Percentiles rank a stretch among this genome's conserved stretches.
Evolutionary conservation across 2,113 vertebrate genomes (phyloP).

Genomic region (Thamnaconus septentrionalis): DNA sequence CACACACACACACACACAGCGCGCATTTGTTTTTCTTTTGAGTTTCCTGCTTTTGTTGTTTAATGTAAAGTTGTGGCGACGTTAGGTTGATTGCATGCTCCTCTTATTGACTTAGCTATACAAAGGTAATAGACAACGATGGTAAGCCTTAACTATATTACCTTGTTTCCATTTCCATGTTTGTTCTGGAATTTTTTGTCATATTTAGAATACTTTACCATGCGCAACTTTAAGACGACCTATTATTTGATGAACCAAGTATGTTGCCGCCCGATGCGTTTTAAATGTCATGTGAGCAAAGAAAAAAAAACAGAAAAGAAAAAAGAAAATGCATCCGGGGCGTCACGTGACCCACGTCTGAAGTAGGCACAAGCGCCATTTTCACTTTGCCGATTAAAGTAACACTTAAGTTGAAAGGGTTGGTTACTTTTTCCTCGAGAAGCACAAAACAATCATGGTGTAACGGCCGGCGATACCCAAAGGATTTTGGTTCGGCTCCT

Average conservation of each 20-base stretch:
- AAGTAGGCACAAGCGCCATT: conserved; percentile 54
- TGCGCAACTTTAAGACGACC: conserved; percentile 43
- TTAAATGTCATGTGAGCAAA: conserved; percentile 3
- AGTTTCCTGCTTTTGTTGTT: conserved; percentile 75
- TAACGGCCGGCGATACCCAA: conserved; percentile 38
- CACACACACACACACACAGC: conserved; percentile 32
- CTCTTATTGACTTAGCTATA: conserved; percentile 79
- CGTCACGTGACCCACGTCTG: conserved; percentile 43
- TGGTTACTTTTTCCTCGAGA: conserved; percentile 52
- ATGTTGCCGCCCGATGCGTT: conserved; percentile 58
- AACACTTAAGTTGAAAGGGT: conserved; percentile 70
- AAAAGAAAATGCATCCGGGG: conserved; percentile 28
- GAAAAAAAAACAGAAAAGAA: no score
- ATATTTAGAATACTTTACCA: conserved; percentile 75
- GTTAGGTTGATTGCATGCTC: conserved; percentile 89
- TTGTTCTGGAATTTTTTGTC: conserved; percentile 75
- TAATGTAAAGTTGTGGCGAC: conserved; percentile 78
- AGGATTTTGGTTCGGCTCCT: conserved; percentile 46
- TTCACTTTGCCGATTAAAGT: conserved; percentile 60
- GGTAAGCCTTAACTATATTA: conserved; percentile 88
- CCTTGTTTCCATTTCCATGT: conserved; percentile 81
- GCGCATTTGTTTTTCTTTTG: conserved; percentile 55
- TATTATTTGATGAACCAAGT: conserved; percentile 52
- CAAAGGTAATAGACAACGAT: conserved; percentile 78
- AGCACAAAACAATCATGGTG: conserved; percentile 67